Percentiles rank a stretch among this genome's conserved stretches.
Evolutionary conservation across 1,140 invertebrate genomes (phyloP).

Genomic region (Caenorhabditis inopinata): DNA sequence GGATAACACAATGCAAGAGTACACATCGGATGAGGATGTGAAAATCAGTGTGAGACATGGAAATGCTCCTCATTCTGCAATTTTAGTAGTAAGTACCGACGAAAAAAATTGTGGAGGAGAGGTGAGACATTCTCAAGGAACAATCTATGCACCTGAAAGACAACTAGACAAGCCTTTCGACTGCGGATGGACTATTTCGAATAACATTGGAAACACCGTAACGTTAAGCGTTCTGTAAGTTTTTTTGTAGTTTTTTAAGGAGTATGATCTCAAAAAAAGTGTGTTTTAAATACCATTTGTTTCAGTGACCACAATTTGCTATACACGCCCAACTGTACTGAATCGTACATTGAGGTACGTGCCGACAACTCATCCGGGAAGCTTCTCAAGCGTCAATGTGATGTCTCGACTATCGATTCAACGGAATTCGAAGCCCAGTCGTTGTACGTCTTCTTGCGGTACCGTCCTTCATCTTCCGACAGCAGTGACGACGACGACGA

Average conservation of each 20-base stretch:
- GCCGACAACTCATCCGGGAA: constrained; percentile 49
- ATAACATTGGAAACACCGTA: constrained; percentile 42
- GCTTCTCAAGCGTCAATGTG: constrained; percentile 54
- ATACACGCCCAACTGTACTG: constrained; percentile 50
- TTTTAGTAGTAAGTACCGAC: neutral
- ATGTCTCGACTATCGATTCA: neutral
- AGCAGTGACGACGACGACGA: neutral
- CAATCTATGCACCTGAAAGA: constrained; percentile 1
- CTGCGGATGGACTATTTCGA: constrained; percentile 41
- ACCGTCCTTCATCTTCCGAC: neutral
- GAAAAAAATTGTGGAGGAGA: constrained; percentile 15
- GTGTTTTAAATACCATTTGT: neutral
- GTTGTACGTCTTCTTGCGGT: neutral
- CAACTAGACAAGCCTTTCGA: constrained; percentile 36
- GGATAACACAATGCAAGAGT: constrained; percentile 17
- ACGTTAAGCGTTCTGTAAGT: constrained; percentile 27
- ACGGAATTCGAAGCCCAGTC: neutral
- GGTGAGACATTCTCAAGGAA: constrained; percentile 22
- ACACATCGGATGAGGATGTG: neutral
- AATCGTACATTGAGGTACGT: constrained; percentile 56
- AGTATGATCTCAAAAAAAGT: neutral
- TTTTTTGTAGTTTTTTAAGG: neutral
- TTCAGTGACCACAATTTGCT: constrained; percentile 47
- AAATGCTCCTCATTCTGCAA: neutral
- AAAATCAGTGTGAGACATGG: neutral